These are phyloP conservation scores for Acomys russatus DNA, from an alignment of 2,797 vertebrate genomes.

Conservation along the genomic window DNA sequence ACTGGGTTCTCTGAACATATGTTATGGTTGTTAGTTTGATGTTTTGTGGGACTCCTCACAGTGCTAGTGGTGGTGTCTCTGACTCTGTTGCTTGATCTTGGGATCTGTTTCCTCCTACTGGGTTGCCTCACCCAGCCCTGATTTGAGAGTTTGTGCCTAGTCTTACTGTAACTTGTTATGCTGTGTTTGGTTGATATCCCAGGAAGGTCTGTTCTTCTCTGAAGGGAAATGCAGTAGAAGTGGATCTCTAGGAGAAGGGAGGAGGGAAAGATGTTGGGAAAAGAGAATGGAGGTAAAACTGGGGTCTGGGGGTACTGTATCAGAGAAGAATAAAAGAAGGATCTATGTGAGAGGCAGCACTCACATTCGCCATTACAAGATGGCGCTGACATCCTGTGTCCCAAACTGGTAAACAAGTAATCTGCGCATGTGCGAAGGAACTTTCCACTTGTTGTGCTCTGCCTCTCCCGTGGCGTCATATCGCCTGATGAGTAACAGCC, in stretches of 20 bases:
- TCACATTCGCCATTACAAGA: too few species aligned
- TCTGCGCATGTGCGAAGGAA: too few species aligned
- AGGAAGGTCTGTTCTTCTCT: neutral
- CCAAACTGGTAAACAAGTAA: too few species aligned
- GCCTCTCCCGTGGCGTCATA: too few species aligned
- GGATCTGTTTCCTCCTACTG: neutral
- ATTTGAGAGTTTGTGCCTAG: neutral
- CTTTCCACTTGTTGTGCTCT: too few species aligned
- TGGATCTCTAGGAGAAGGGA: neutral
- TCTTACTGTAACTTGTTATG: neutral
- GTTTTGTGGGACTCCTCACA: neutral
- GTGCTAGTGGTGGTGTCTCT: neutral
- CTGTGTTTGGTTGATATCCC: neutral
- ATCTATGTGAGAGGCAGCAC: too few species aligned
- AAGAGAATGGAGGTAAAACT: neutral
- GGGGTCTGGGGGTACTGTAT: neutral
- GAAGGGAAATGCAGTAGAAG: neutral
- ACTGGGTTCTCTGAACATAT: neutral
- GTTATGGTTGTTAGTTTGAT: neutral
- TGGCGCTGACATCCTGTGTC: too few species aligned
- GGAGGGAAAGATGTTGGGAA: neutral
- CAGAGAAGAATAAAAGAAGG: neutral
- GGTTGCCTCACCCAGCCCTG: neutral
- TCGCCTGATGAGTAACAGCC: too few species aligned
- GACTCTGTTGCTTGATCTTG: neutral